Base-by-base conservation (phyloP, 2,888 invertebrate species). In the Napeogenes sylphis region DNA sequence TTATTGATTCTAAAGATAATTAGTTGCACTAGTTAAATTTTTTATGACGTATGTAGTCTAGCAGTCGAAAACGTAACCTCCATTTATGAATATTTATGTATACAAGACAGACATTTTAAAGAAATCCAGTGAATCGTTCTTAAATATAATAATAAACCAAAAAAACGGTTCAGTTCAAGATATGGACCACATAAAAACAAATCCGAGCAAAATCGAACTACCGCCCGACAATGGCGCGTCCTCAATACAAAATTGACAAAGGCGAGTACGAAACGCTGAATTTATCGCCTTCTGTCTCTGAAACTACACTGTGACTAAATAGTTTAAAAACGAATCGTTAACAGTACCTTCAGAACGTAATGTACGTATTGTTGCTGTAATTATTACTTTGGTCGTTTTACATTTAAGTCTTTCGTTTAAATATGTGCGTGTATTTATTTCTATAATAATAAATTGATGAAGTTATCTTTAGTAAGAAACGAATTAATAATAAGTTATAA, bases 181-280 rank as follows among this genome's bases (percentile, higher is more conserved):
- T 30, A 51, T 71, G 55, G 0, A 66, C 76, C 76, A 63, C 51
- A 61, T 62, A 59, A 62, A 66, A 77, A 83, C 81, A 82, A 87
- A 87, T 84, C 82, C 87, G 85, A 88, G 83, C 86, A 89, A 85
- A 90, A 90, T 90, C 88, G 86, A 89, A 88, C 80, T 83, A 80
- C 77, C 76, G 77, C 72, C 74, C 77, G 81, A 89, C 89, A 89
- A 89, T 87, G 75, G 85, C 65, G 72, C 82, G 83, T 83, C 81
- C 83, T 87, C 89, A 87, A 89, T 87, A 88, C 86, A 82, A 84
- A 85, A 87, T 86, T 84, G 86, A 88, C 88, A 88, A 89, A 85
- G 76, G 82, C 74, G 71, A 75, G 83, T 80, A 82, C 82, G 78
- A 78, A 81, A 77, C 77, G 75, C 70, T 75, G 81, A 80, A 87